These are phyloP conservation scores for Melikaiella ostensackeni DNA, from an alignment of 2,888 invertebrate genomes.

Conservation along the genomic window DNA sequence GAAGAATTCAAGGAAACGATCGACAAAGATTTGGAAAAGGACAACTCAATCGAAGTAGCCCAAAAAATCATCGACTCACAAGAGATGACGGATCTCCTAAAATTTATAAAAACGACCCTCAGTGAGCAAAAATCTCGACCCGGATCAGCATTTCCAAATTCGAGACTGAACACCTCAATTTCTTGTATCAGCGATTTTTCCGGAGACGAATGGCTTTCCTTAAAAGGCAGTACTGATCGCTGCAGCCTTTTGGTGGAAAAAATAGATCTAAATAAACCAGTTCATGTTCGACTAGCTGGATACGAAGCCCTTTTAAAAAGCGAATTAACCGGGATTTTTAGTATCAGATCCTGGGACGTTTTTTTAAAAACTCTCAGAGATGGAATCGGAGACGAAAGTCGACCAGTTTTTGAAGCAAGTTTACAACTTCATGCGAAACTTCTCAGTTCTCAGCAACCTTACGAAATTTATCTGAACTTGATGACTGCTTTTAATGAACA, in stretches of 20 bases:
- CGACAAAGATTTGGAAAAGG: slow-evolving; percentile 57
- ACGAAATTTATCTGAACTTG: slow-evolving; percentile 66
- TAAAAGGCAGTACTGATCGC: slow-evolving; percentile 57
- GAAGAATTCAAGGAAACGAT: slow-evolving; percentile 66
- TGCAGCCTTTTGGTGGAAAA: slow-evolving; percentile 65
- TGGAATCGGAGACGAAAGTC: slow-evolving; percentile 69
- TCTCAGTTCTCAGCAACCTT: slow-evolving; percentile 52
- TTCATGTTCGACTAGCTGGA: slow-evolving; percentile 73
- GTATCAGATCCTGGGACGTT: slow-evolving; percentile 62
- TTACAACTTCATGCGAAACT: slow-evolving; percentile 68
- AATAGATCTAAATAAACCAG: slow-evolving; percentile 67
- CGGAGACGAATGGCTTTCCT: slow-evolving; percentile 69
- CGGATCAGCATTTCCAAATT: slow-evolving; percentile 46
- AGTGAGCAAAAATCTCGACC: slow-evolving; percentile 53
- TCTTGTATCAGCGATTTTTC: slow-evolving; percentile 68
- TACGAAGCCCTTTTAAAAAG: slow-evolving; percentile 69
- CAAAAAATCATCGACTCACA: slow-evolving; percentile 63
- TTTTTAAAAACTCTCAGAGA: slow-evolving; percentile 66
- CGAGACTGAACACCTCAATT: slow-evolving; percentile 62
- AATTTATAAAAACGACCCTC: slow-evolving; percentile 59
- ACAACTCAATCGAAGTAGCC: slow-evolving; percentile 60
- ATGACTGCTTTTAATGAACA: slow-evolving; percentile 66
- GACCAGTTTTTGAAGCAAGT: slow-evolving; percentile 72
- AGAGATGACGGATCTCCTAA: slow-evolving; percentile 64
- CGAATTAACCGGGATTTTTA: slow-evolving; percentile 63